Evolutionary conservation across 1,140 invertebrate species (phyloP), one percentile per base, ranked within the genome.

Genomic region (Ditylenchus dipsaci): DNA sequence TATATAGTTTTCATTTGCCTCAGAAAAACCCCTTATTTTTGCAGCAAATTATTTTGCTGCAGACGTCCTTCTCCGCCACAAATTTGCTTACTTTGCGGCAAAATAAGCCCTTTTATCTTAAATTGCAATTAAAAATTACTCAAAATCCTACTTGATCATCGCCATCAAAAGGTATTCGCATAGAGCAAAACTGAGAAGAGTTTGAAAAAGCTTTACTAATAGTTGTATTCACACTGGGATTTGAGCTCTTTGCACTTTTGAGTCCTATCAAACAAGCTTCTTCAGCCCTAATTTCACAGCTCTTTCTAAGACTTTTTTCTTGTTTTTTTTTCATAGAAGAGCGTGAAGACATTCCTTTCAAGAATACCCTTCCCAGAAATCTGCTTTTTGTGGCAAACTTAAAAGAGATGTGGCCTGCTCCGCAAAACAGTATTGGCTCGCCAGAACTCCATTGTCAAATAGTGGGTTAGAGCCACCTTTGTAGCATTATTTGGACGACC

Each of bases 101-200:
- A n/a, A n/a, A n/a, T n/a, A n/a, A n/a, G n/a, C n/a, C n/a, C n/a
- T n/a, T n/a, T n/a, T n/a, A n/a, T n/a, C n/a, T n/a, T n/a, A n/a
- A n/a, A n/a, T n/a, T n/a, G n/a, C n/a, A n/a, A 5, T 38, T 5
- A 38, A 38, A 38, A 38, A 38, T 38, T 3, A 3, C 33, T 38
- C 33, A 38, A 11, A 38, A 38, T 38, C 33, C 33, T 11, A 38
- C 33, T 38, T 38, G 33, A 19, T 21, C 3, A 61, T 61, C 29
- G 1, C 59, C 59, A 61, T 61, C 59, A 30, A 61, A 61, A 33
- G 59, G 38, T 26, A 61, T 19, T 21, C 38, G n/a, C 29, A 61
- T 30, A 30, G 59, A 26, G 29, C 33, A 38, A 11, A 38, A 38
- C 33, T 38, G 33, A 5, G 33, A 38, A 38, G 33, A 38, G 33